Evolutionary conservation across 2,797 vertebrate species (phyloP), one percentile per base, ranked within the genome.

Genomic region (Sarcophilus harrisii): DNA sequence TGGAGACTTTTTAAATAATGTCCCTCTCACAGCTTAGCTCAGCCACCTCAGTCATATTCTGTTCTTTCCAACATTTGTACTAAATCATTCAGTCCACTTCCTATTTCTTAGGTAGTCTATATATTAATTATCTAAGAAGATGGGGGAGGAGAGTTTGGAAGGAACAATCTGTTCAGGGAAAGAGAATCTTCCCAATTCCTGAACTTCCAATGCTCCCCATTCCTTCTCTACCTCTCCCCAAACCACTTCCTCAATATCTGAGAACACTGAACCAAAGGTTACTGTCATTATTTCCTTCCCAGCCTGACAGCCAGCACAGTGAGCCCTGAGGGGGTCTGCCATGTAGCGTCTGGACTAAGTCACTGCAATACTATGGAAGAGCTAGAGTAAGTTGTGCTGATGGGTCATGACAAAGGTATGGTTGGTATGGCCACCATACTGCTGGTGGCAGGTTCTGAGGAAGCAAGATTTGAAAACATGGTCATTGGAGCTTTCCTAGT

Each of bases 281-380:
- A 32, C 21, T 93, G 30, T 3, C 91, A 73, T 97, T 91, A 95
- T 58, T 94, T 95, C 30, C 73, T 97, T 92, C 30, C 14, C 98
- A 99, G 99, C 90, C 97, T 99, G 73, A 98, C 96, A 30, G 98
- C 96, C 2, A 98, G 98, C 96, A 96, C 54, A 8, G 62, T 98
- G 38, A 57, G 89, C n/a, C 30, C 98, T 2, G 0, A 93, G 59
- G 98, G 97, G 91, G 89, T 98, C 0, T 9, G 93, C 91, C 30
- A 89, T 60, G 94, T 99, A 94, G 91, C 96, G 5, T 92, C 5
- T 21, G 98, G 98, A 90, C 97, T 99, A 97, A 95, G 95, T 94
- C 95, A 94, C 0, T 98, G 98, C 95, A 97, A 87, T 52, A 94
- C 93, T 59, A 94, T 99, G 32, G 98, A 99, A 96, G 98, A 98